A percentile compares a stretch with the other conserved stretches of the same genome.
Evolutionary conservation across 30 jellyfish, hydroid and myxozoan genomes (phyloP).

Genomic region (Turritopsis dohrnii): DNA sequence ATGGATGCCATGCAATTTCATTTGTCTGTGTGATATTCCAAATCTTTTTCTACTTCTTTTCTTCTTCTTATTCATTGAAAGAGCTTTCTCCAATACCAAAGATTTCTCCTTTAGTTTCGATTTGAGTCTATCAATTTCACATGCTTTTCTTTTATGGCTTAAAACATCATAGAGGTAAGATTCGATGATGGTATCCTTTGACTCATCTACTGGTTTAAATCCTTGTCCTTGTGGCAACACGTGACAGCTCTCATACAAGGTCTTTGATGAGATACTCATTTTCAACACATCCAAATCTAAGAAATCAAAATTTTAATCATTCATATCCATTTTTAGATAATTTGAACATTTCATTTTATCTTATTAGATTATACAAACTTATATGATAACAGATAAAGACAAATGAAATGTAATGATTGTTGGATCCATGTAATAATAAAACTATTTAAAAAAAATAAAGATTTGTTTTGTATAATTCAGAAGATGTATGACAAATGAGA

Average conservation of each 20-base stretch:
- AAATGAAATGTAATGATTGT: too few species aligned
- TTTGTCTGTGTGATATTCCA: constrained; percentile 44
- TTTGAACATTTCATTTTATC: too few species aligned
- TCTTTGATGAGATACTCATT: neutral
- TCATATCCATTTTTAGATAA: too few species aligned
- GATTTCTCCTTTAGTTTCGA: constrained; percentile 42
- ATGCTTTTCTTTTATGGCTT: constrained; percentile 22
- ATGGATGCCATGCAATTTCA: constrained; percentile 45
- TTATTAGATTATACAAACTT: too few species aligned
- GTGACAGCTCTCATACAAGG: neutral
- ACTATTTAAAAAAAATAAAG: too few species aligned
- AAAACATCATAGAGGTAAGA: constrained; percentile 37
- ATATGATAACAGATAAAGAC: too few species aligned
- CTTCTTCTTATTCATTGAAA: neutral
- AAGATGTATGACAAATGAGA: too few species aligned
- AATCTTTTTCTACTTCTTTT: constrained; percentile 26
- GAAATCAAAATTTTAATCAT: too few species aligned
- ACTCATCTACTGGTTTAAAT: neutral
- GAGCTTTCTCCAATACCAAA: constrained; percentile 55
- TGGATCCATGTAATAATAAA: too few species aligned
- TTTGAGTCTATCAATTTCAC: constrained; percentile 19
- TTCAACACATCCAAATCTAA: neutral
- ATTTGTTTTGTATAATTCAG: too few species aligned
- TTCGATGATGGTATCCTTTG: constrained; percentile 8
- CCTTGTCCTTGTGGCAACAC: neutral